Evolutionary conservation across 37 sponge, comb jelly and placozoan species (phyloP), one percentile per base, ranked within the genome.

Genomic region (Agelas oroides): DNA sequence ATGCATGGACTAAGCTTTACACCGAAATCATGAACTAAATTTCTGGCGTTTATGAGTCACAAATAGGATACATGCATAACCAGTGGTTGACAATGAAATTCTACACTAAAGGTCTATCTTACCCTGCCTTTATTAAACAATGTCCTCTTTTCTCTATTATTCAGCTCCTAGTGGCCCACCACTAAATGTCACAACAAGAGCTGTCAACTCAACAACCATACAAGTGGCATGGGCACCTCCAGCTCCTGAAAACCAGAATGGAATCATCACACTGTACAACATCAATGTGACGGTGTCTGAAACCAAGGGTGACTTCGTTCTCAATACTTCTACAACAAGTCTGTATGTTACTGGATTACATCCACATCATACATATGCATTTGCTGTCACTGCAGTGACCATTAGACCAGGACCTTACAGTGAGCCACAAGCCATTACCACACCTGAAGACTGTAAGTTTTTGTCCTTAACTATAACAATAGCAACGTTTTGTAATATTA

Each of bases 211-310:
- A 80, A 65, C 52, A 12, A 67, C 69, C 21, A 40, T 80, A 1
- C 55, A 80, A 27, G 11, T 80, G 63, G 6, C 70, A 33, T 80
- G 80, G 80, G 69, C 65, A 27, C 53, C 80, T 39, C 77, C 62
- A 34, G 15, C 61, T 15, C 35, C 56, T 19, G 36, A 76, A 14
- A 18, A 59, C 11, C 60, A 56, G 24, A 76, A 76, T 76, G 77
- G 77, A 53, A 57, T 57, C 15, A 76, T 76, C 33, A 18, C 6
- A 6, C 2, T 17, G 20, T 76, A 76, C 36, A 27, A 35, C 8
- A 28, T 76, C 62, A 59, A 59, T 32, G 62, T 76, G 23, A 59
- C 33, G 11, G 34, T 25, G 15, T 24, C 61, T 25, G 35, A 56
- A 12, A 34, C 77, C 8, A 21, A 23, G 16, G 30, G 20, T 24